Base-by-base conservation (phyloP, 1,140 invertebrate species). In the Drosophila tristis region DNA sequence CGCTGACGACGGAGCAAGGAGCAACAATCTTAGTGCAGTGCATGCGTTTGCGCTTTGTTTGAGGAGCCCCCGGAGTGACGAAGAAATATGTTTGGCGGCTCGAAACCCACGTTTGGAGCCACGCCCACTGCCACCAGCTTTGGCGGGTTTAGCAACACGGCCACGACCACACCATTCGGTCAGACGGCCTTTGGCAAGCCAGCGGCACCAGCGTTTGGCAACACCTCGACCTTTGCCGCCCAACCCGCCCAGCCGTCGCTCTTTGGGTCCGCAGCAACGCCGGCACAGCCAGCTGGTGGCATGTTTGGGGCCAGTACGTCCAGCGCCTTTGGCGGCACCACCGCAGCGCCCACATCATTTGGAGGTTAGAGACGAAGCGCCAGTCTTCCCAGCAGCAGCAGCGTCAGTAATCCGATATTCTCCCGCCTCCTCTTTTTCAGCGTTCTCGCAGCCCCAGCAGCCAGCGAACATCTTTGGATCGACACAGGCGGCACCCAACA, bases 311-410 rank as follows among this genome's bases (percentile, higher is more conserved):
- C 90, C 2, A 92, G 67, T 44, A 90, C 92, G 0, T 71, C 87
- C 4, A 92, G 77, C 0, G 91, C 93, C 3, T 94, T 95, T 81
- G 94, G 94, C 0, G 60, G 91, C 8, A 89, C 93, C 1, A 92
- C 93, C 3, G 85, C 93, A 9, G 89, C 93, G 29, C 92, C 92
- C 53, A 74, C 93, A 49, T 81, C 93, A 20, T 92, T 93, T 63
- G 93, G 93, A 77, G 90, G 92, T 78, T 80, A 91, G 91, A 81
- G 16, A 43, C 63, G 84, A 86, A 65, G 35, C 35, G 11, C 11
- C 1, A 2, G 11, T 39, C 11, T 39, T 39, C 11, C 48, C 29
- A 35, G 26, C 42, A 16, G 0, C 9, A 7, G 29, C 29, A 9
- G 43, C 56, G 9, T 29, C 29, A 20, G 20, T 35, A 16, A 26